Percentiles rank a stretch among this genome's conserved stretches.
phyloP scores from a whole-genome alignment of 2,888 invertebrate species.

The Caenorhabditis wallacei region DNA sequence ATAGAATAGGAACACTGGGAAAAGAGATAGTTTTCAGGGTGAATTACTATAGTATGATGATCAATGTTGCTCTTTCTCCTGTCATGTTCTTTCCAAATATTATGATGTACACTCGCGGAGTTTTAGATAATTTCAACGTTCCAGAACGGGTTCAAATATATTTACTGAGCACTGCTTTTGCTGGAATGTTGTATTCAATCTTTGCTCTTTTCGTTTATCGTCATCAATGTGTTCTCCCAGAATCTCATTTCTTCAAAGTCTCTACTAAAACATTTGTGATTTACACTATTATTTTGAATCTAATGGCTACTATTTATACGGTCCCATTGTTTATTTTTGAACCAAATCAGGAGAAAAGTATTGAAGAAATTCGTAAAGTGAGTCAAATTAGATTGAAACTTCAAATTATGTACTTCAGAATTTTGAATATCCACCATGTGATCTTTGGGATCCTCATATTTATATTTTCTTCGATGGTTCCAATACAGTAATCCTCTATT shows the following conservation, averaged over 20 bases:
- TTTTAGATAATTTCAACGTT: slow-evolving; percentile 19
- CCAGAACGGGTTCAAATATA: slow-evolving; percentile 14
- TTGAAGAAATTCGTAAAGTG: background rate
- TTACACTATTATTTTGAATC: background rate
- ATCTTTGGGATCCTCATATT: slow-evolving; percentile 39
- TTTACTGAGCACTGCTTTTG: slow-evolving; percentile 15
- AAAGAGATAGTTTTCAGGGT: slow-evolving; percentile 8
- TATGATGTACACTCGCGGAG: slow-evolving; percentile 34
- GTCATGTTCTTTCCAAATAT: slow-evolving; percentile 34
- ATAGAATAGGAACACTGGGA: too few species aligned
- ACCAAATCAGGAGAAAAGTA: background rate
- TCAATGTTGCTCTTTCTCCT: slow-evolving; percentile 14
- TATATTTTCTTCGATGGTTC: slow-evolving; percentile 28
- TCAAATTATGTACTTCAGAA: background rate
- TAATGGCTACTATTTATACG: slow-evolving; percentile 15
- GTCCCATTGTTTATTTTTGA: slow-evolving; percentile 5
- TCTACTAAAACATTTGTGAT: background rate
- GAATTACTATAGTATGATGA: slow-evolving; percentile 42
- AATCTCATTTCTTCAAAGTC: slow-evolving; percentile 18
- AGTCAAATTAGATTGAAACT: background rate
- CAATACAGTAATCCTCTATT: background rate
- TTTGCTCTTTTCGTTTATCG: slow-evolving; percentile 27
- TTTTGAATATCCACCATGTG: slow-evolving; percentile 26
- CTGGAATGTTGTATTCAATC: slow-evolving; percentile 36
- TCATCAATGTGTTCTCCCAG: slow-evolving; percentile 40